phyloP scores from a whole-genome alignment of 2,888 invertebrate species.

The Listrodromus nycthemerus region DNA sequence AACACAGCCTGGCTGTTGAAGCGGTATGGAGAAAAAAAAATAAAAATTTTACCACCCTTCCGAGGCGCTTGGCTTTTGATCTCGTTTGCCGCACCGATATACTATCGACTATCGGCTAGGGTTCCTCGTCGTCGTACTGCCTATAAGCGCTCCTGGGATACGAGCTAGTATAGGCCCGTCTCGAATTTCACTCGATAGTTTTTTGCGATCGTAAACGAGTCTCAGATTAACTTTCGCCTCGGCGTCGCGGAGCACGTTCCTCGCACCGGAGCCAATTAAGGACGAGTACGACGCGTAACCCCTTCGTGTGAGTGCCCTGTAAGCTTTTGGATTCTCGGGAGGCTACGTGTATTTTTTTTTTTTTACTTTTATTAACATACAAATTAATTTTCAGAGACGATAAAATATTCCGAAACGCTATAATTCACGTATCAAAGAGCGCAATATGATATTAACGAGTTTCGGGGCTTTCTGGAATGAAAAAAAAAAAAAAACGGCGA shows the following conservation, averaged over 20 bases:
- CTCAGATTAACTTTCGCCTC: conserved; percentile 79
- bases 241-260: conserved; percentile 50
- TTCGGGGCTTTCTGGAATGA: not conserved
- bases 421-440: not conserved
- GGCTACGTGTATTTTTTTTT: not conserved
- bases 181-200: conserved; percentile 83
- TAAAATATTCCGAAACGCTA: not conserved
- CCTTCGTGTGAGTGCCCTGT: conserved; percentile 41
- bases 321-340: conserved; percentile 21
- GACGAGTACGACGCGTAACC: conserved; percentile 72
- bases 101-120: conserved; percentile 74
- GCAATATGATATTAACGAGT: not conserved
- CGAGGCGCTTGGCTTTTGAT: conserved; percentile 75
- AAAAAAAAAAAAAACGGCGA: not conserved
- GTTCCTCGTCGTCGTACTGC: conserved; percentile 42
- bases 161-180: conserved; percentile 76
- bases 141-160: conserved; percentile 38
- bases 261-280: conserved; percentile 76
- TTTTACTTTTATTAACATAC: not conserved
- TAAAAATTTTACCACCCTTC: conserved; percentile 53
- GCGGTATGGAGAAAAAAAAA: conserved; percentile 34
- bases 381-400: conserved; percentile 12
- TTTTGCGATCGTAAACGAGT: conserved; percentile 83
- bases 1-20: conserved; percentile 24
- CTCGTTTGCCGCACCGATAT: conserved; percentile 75